Evolutionary conservation across 2,113 vertebrate genomes (phyloP).

Genomic region (Rhipidura dahli): DNA sequence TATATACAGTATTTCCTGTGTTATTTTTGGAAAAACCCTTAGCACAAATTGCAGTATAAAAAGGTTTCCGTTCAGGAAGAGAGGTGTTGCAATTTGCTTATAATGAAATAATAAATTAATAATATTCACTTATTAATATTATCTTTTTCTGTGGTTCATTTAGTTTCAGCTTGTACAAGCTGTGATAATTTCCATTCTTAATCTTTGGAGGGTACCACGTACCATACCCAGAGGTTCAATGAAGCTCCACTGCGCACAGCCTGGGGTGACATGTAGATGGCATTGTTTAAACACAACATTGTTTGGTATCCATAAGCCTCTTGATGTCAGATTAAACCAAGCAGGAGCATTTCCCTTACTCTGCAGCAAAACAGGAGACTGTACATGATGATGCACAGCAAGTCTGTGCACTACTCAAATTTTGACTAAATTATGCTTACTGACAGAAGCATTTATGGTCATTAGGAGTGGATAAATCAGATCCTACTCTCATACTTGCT

Average conservation of each 20-base stretch:
- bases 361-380: neutral
- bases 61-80: neutral
- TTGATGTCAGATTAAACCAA: neutral
- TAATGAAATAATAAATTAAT: neutral
- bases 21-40: slow-evolving; percentile 16
- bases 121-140: neutral
- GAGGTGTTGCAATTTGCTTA: neutral
- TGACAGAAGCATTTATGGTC: neutral
- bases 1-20: slow-evolving; percentile 2
- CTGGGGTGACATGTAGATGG: neutral
- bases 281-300: neutral
- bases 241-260: neutral
- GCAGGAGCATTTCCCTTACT: neutral
- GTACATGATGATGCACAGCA: neutral
- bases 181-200: neutral
- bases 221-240: neutral
- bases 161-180: neutral
- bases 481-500: neutral
- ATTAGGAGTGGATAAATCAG: neutral
- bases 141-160: neutral
- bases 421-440: neutral
- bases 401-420: neutral
- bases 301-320: neutral
- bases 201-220: neutral
- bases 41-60: neutral